Evolutionary conservation across 1,140 invertebrate genomes (phyloP), one percentile per base, ranked within the genome.

Genomic region (Cataglyphis hispanica): DNA sequence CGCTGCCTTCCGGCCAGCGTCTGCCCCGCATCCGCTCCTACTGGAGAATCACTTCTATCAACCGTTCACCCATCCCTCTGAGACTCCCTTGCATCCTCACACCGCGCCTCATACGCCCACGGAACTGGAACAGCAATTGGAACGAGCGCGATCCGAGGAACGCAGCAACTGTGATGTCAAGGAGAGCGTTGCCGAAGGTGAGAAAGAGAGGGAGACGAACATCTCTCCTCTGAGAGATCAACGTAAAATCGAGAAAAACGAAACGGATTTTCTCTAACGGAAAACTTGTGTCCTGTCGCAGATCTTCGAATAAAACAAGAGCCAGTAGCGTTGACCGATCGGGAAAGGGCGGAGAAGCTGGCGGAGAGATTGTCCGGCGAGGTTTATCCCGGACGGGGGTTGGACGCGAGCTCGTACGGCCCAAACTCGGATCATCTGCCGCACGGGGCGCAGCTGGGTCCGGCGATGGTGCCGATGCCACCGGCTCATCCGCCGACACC

Each of bases 271-370:
- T 1, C 13, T 2, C 27, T 13, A 10, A 40, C 13, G 5, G 1
- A 63, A 43, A 61, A 31, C 11, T 22, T 25, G 31, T 25, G 0
- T 56, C 4, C 37, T 60, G 34, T 87, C 25, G 27, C 80, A 96
- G 96, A 97, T 96, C 94, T 96, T 81, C 95, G 96, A 90, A 96
- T 96, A 92, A 96, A 96, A 91, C 95, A 96, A 91, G 96, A 96
- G 92, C 96, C 96, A 34, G 88, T 94, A 46, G 83, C 93, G 13
- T 75, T 95, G 75, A 91, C 89, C 58, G 95, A 96, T 89, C 95
- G 96, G 53, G 95, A 96, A 60, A 94, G 94, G 63, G 93, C 92
- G 25, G 95, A 95, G 13, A 95, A 94, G 86, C 86, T 95, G 74
- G 93, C 94, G 0, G 95, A 95, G 80, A 95, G 95, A 87, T 94